phyloP scores from a whole-genome alignment of 1,140 invertebrate genomes.

The Drosophila watanabei region DNA sequence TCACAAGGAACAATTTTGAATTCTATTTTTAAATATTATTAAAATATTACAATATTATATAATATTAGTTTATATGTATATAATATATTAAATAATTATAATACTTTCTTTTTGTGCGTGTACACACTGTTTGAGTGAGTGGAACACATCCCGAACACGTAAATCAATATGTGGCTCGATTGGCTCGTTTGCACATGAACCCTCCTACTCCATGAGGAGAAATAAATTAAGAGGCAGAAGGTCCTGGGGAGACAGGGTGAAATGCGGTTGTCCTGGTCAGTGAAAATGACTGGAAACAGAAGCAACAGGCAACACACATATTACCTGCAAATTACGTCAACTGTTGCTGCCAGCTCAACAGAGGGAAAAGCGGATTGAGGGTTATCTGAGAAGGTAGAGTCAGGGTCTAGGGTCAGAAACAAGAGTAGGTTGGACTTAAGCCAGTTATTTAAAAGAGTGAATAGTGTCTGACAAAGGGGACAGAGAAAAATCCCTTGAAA shows the following conservation, averaged over 20 bases:
- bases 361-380: not conserved
- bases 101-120: not conserved
- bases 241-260: not conserved
- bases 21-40: too few relatives aligned
- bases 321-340: constrained; percentile 82
- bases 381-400: not conserved
- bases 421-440: not conserved
- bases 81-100: not conserved
- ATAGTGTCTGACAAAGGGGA: not conserved
- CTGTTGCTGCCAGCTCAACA: constrained; percentile 36
- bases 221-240: constrained; percentile 27
- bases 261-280: constrained; percentile 35
- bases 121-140: constrained; percentile 8
- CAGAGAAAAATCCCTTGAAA: not conserved
- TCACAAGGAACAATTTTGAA: too few relatives aligned
- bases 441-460: not conserved
- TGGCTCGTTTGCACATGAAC: constrained; percentile 44
- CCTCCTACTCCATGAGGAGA: constrained; percentile 21
- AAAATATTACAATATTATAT: too few relatives aligned
- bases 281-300: constrained; percentile 35
- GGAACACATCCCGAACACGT: constrained; percentile 29
- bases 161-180: constrained; percentile 52
- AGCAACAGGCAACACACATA: constrained; percentile 63
- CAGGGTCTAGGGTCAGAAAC: not conserved
- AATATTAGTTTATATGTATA: too few relatives aligned